These are phyloP conservation scores for Acrocephalus scirpaceus DNA, from an alignment of 2,797 vertebrate genomes.

Conservation along the genomic window DNA sequence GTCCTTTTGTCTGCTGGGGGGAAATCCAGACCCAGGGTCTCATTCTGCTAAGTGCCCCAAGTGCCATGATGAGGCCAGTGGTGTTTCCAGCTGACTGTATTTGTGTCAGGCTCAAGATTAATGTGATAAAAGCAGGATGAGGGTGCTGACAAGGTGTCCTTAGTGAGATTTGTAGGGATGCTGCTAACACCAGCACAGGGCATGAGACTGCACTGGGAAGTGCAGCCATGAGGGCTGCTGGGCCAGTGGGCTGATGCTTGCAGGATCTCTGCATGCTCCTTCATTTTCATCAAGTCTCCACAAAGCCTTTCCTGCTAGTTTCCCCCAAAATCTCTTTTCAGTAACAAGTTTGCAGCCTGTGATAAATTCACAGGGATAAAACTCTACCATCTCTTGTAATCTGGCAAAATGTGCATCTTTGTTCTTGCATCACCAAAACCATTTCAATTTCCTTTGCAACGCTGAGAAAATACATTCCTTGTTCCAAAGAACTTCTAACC, in stretches of 20 bases:
- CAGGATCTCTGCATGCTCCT: neutral
- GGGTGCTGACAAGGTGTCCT: neutral
- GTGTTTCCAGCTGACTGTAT: neutral
- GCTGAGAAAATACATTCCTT: neutral
- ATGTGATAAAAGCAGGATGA: neutral
- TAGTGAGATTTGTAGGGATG: accelerated
- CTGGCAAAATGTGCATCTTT: neutral
- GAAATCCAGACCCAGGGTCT: neutral
- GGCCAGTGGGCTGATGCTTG: neutral
- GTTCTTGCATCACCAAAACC: neutral
- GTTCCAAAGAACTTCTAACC: neutral
- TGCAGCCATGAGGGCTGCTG: neutral
- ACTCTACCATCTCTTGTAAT: neutral
- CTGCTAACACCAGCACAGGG: neutral
- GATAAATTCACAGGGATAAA: neutral
- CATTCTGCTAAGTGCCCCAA: neutral
- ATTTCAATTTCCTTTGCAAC: neutral
- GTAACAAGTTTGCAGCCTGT: neutral
- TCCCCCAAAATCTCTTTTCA: neutral
- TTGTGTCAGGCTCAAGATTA: neutral
- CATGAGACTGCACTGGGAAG: accelerated
- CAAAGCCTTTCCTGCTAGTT: neutral
- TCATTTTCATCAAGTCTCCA: neutral
- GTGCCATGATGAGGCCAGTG: neutral
- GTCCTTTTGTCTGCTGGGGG: neutral